Base-by-base conservation (phyloP, 2,888 invertebrate genomes). In the Tinea semifulvella region DNA sequence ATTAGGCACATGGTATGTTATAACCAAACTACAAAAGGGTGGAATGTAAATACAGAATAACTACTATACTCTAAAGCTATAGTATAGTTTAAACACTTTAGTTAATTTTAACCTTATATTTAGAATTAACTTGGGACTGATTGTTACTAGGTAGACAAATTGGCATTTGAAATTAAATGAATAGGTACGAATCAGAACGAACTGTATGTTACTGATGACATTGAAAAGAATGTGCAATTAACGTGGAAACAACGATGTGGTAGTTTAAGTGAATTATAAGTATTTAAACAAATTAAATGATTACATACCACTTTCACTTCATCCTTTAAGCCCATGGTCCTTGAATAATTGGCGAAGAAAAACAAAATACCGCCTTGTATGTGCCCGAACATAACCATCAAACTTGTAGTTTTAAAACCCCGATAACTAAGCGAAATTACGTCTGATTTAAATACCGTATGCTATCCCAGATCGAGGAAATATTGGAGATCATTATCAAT, bases 251-350 rank as follows among this genome's bases (percentile, higher is more conserved):
- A 31, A 27, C 6, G 14, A 31, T 31, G 31, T 13, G 31, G 31
- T 31, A 14, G 14, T 31, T 31, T 31, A 14, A 7, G 6, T 22
- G 5, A 22, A 13, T 36, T 17, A 16, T 18, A 36, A 36, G n/a
- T n/a, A 10, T 36, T 7, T 36, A 6, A 17, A 36, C 18, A 18
- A 10, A 8, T 6, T 16, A 3, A 18, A 16, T 2, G 16, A 18
- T 31, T 36, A 36, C 36, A 5, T 36, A 36, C 36, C 36, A 36
- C 36, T 36, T 14, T 36, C 36, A 36, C 36, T 36, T 36, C 8
- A 36, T 36, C 36, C 36, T 18, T 36, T 16, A 36, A 10, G 14
- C 7, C 16, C 36, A 18, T 36, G 14, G 5, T 16, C 18, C 8
- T 36, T 18, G 18, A 18, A 4, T 36, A 18, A 16, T 36, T 7